phyloP scores from a whole-genome alignment of 2,113 vertebrate species.

The Siniperca knerii region DNA sequence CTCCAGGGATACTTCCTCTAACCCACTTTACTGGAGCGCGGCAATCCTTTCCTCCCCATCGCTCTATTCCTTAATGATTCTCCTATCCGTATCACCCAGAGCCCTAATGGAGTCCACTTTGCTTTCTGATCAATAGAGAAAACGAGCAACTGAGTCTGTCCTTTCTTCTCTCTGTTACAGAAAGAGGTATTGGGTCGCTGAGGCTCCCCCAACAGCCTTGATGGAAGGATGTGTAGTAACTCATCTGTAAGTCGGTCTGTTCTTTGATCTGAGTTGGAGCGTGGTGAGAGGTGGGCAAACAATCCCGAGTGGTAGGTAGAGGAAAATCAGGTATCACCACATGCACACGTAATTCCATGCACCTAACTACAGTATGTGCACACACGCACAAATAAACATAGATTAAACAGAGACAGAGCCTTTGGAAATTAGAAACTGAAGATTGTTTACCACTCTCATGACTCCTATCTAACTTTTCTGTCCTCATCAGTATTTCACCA shows the following conservation, averaged over 20 bases:
- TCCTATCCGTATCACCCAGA: slow-evolving; percentile 46
- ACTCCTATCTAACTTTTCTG: slow-evolving; percentile 15
- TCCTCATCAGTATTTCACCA: not conserved
- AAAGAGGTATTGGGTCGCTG: slow-evolving; percentile 6
- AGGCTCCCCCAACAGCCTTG: slow-evolving; percentile 25
- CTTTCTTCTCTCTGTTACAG: slow-evolving; percentile 48
- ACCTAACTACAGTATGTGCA: not conserved
- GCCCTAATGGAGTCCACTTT: slow-evolving; percentile 50
- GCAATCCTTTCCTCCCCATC: slow-evolving; percentile 25
- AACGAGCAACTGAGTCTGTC: slow-evolving; percentile 24
- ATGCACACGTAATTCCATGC: not conserved
- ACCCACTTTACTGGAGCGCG: slow-evolving; percentile 61
- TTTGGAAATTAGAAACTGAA: not conserved
- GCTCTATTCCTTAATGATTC: slow-evolving; percentile 57
- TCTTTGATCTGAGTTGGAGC: slow-evolving; percentile 49
- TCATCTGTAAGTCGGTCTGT: slow-evolving; percentile 61
- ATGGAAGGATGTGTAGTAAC: slow-evolving; percentile 52
- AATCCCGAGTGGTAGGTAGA: not conserved
- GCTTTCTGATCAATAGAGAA: slow-evolving; percentile 62
- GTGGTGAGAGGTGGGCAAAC: not conserved
- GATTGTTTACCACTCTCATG: not conserved
- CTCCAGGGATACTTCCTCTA: slow-evolving; percentile 56
- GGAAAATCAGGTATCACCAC: slow-evolving; percentile 9
- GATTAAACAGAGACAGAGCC: not conserved
- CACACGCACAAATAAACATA: not conserved